Evolutionary conservation across 2,797 vertebrate species (phyloP).

Genomic region (Hoplostethus atlanticus): DNA sequence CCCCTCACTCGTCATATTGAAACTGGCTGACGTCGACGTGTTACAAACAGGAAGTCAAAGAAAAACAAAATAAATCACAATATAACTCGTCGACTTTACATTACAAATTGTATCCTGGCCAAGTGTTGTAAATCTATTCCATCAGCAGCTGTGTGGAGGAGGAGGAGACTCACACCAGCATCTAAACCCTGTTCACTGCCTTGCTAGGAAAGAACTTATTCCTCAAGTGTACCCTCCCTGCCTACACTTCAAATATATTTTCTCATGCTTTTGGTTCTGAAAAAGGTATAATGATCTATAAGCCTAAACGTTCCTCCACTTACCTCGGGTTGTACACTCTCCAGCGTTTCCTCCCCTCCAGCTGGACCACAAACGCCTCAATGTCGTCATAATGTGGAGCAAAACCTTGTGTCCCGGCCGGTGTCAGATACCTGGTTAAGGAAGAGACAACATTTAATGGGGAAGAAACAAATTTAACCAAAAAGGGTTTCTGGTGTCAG

Average conservation of each 20-base stretch:
- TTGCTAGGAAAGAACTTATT: no score
- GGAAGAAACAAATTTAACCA: neutral
- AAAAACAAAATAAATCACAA: no score
- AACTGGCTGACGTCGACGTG: neutral
- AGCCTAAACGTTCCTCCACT: conserved; percentile 18
- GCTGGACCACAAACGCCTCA: conserved; percentile 95
- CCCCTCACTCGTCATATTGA: neutral
- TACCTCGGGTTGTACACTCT: conserved; percentile 92
- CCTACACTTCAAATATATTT: no score
- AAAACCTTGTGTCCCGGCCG: conserved; percentile 94
- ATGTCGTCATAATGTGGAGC: conserved; percentile 99
- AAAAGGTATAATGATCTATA: neutral
- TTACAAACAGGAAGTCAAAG: no score
- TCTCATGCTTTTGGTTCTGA: no score
- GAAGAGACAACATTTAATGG: neutral
- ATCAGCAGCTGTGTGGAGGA: no score
- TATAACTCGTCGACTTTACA: no score
- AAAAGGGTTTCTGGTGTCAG: neutral
- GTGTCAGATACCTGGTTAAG: conserved; percentile 91
- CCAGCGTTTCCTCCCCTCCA: conserved; percentile 98
- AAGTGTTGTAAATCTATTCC: no score
- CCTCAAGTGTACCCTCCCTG: no score
- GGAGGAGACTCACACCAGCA: no score
- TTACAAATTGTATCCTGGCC: no score
- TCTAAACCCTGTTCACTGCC: no score